Evolutionary conservation across 2,888 invertebrate genomes (phyloP).

Genomic region (Hirtodrosophila cameraria): DNA sequence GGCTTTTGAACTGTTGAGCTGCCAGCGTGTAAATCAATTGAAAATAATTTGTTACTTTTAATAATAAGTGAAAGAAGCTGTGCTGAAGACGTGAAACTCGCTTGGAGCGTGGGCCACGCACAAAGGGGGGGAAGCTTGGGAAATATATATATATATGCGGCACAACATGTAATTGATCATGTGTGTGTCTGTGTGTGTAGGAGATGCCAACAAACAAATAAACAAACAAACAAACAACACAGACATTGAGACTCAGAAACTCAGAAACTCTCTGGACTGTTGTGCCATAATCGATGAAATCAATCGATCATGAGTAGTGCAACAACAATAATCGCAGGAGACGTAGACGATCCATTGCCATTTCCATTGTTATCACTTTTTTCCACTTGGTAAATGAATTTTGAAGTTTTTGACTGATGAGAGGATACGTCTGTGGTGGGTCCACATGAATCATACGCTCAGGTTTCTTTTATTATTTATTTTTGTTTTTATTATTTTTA

Average conservation of each 20-base stretch:
- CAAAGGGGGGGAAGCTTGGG: constrained; percentile 25
- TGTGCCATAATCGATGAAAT: constrained; percentile 83
- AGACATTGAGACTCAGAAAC: constrained; percentile 29
- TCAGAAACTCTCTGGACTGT: constrained; percentile 48
- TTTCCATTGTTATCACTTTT: constrained; percentile 69
- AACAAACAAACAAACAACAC: constrained; percentile 56
- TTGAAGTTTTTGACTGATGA: constrained; percentile 64
- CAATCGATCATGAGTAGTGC: constrained; percentile 76
- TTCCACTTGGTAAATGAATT: background rate
- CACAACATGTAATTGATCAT: constrained; percentile 74
- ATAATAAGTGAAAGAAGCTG: constrained; percentile 80
- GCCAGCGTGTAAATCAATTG: constrained; percentile 82
- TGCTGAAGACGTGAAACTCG: constrained; percentile 50
- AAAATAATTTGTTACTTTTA: constrained; percentile 83
- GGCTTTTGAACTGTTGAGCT: constrained; percentile 60
- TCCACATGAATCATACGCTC: constrained; percentile 52
- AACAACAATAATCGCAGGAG: constrained; percentile 21
- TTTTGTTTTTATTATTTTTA: constrained; percentile 5
- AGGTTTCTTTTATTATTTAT: constrained; percentile 14
- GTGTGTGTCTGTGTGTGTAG: constrained; percentile 59
- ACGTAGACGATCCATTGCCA: constrained; percentile 29
- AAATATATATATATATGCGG: constrained; percentile 27
- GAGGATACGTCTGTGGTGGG: constrained; percentile 56
- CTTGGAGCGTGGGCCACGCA: constrained; percentile 32
- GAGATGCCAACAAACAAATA: constrained; percentile 64